Conservation (phyloP, 2,888 invertebrate species). For the Hypena proboscidalis region DNA sequence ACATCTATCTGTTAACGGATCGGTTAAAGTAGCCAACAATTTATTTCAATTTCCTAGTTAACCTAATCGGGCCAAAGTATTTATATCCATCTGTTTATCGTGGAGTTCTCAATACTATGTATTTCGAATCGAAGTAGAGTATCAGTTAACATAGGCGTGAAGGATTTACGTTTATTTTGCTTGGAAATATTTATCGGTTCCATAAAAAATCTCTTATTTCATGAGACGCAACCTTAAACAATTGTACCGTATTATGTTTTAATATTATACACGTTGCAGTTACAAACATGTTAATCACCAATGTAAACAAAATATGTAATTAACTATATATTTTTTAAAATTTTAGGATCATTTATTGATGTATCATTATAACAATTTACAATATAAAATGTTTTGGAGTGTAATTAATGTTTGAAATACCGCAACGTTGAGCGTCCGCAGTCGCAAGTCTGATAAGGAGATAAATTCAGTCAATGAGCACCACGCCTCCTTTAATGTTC, state of each 20-base stretch:
- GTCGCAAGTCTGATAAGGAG: conserved; percentile 35
- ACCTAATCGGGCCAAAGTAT: conserved; percentile 33
- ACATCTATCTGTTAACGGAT: conserved; percentile 36
- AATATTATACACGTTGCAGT: too few relatives aligned
- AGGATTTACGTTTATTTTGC: conserved; percentile 1
- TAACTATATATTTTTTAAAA: too few relatives aligned
- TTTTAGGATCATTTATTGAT: neutral
- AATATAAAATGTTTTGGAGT: conserved; percentile 6
- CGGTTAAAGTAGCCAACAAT: conserved; percentile 29
- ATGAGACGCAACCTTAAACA: neutral
- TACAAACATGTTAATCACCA: too few relatives aligned
- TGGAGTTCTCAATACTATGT: conserved; percentile 21
- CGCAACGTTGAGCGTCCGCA: conserved; percentile 16
- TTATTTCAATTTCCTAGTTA: conserved; percentile 34
- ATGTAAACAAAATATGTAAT: too few relatives aligned
- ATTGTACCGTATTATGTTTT: too few relatives aligned
- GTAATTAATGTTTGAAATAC: conserved; percentile 21
- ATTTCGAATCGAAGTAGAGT: conserved; percentile 20
- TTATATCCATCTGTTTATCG: conserved; percentile 38
- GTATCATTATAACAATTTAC: neutral
- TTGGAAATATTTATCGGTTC: neutral
- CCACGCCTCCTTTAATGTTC: conserved; percentile 50
- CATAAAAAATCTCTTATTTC: neutral
- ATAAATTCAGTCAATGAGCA: conserved; percentile 67
- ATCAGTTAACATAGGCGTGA: conserved; percentile 12